Percentiles rank a stretch among this genome's conserved stretches.
phyloP scores from a whole-genome alignment of 2,797 vertebrate genomes.

The Enteromius unitaeniatus region DNA sequence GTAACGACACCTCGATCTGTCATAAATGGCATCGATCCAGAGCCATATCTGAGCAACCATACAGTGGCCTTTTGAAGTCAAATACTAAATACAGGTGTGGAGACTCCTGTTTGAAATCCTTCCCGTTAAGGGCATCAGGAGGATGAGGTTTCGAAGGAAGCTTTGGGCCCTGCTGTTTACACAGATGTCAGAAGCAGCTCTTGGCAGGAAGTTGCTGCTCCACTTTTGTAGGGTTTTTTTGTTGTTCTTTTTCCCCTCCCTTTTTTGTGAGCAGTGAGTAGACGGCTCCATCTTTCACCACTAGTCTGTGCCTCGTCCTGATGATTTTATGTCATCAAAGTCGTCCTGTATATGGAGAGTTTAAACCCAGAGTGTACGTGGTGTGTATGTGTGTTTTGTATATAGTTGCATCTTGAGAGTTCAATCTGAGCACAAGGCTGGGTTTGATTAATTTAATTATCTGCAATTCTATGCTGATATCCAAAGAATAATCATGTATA shows the following conservation, averaged over 20 bases:
- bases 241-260: not conserved
- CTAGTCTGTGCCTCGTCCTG: slow-evolving; percentile 54
- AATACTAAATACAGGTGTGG: slow-evolving; percentile 22
- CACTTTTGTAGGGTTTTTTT: not conserved
- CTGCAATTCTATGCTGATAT: slow-evolving; percentile 87
- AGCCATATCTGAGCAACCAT: slow-evolving; percentile 51
- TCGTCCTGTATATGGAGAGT: slow-evolving; percentile 59
- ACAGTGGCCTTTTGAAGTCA: slow-evolving; percentile 59
- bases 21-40: slow-evolving; percentile 21
- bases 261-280: not conserved
- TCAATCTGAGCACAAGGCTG: slow-evolving; percentile 80
- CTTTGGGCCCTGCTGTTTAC: slow-evolving; percentile 37
- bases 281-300: slow-evolving; percentile 8
- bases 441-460: slow-evolving; percentile 79
- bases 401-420: slow-evolving; percentile 70
- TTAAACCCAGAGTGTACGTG: slow-evolving; percentile 49
- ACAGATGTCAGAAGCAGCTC: slow-evolving; percentile 47
- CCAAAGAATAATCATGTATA: slow-evolving; percentile 92
- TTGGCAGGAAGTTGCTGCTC: slow-evolving; percentile 31
- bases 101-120: not conserved
- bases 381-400: slow-evolving; percentile 50
- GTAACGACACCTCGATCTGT: not conserved
- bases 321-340: slow-evolving; percentile 48
- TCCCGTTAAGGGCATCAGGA: slow-evolving; percentile 8
- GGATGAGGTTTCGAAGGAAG: slow-evolving; percentile 23